Conservation (phyloP, 2,888 invertebrate species). For the Nephrotoma guestfalica region DNA sequence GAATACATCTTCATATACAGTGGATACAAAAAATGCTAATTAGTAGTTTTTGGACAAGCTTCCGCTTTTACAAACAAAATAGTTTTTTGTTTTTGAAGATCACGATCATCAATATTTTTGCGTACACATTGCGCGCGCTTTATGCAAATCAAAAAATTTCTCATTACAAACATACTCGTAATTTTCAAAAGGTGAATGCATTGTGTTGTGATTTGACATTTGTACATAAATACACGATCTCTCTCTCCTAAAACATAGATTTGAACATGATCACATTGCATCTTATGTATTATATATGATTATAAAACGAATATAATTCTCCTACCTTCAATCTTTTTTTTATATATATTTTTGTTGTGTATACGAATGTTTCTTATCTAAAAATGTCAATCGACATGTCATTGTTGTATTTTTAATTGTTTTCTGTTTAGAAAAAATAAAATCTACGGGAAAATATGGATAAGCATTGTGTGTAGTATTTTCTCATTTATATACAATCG, state of each 20-base stretch:
- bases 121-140: background rate
- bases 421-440: background rate
- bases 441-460: background rate
- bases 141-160: background rate
- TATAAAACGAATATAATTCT: background rate
- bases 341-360: background rate
- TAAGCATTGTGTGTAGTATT: background rate
- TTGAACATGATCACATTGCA: background rate
- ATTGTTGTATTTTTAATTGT: background rate
- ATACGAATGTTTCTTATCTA: background rate
- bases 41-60: background rate
- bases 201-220: background rate
- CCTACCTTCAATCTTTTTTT: background rate
- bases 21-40: background rate
- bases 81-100: background rate
- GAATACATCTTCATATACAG: background rate
- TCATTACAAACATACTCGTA: background rate
- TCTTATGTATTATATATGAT: background rate
- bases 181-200: background rate
- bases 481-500: background rate
- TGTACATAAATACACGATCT: background rate
- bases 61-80: background rate
- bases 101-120: background rate
- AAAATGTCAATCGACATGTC: background rate
- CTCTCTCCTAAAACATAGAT: background rate